Base-by-base conservation (phyloP, 2,797 vertebrate species). In the Gallinago solitaria region DNA sequence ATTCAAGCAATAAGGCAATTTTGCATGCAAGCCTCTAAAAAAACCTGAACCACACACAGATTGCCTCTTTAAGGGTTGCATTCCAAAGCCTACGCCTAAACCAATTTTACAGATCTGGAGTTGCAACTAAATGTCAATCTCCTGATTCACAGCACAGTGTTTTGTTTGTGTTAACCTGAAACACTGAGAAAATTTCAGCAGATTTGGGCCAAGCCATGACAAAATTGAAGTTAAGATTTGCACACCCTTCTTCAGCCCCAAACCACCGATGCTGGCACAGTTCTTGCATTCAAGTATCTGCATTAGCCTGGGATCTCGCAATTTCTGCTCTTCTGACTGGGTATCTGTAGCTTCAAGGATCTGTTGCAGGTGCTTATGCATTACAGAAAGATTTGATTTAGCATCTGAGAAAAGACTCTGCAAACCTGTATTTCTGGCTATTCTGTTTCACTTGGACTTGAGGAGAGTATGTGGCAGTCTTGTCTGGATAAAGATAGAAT, bases 91-190 rank as follows among this genome's bases (percentile, higher is more conserved):
- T 80, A 87, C 2, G 2, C 50, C 85, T 54, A 91, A 64, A 79
- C 82, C 69, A 71, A 5, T 63, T 92, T 89, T 81, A 70, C 37
- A 71, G 87, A 94, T 89, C 75, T 74, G 48, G 68, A 95, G 45
- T 35, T 92, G 41, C 68, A 91, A 64, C 45, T 70, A 65, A 94
- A 85, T 64, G 91, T 65, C 80, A 93, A 96, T 93, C 91, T 92
- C 87, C 73, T 96, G 82, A 91, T 87, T 75, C 43, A 78, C 30
- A 83, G 71, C 67, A 73, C 47, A 84, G 37, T 20, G 24, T n/a
- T 91, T 86, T 79, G 59, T 48, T 85, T 15, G 35, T 63, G 69
- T 80, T 65, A 97, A 91, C 39, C 37, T 85, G 63, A 91, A 94
- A 86, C 0, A 0, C 54, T 87, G 48, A 81, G 33, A 93, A 89